A percentile compares a stretch with the other conserved stretches of the same genome.
These are phyloP conservation scores for Anthoscopus minutus DNA, from an alignment of 2,113 vertebrate species.

Conservation along the genomic window DNA sequence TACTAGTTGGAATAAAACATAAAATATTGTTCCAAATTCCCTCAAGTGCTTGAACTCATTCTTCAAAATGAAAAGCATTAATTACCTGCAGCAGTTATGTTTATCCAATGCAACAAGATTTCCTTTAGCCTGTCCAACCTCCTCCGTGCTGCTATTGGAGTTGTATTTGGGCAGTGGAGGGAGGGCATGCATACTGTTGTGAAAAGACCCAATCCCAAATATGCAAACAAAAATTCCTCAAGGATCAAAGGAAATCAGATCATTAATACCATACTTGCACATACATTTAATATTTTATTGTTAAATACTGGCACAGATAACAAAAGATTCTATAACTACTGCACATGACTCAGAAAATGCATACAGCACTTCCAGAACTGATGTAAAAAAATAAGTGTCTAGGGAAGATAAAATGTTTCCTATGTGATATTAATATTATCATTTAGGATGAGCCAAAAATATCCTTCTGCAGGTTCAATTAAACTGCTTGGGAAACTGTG, in stretches of 20 bases:
- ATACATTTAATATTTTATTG: neutral
- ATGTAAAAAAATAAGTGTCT: neutral
- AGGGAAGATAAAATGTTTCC: neutral
- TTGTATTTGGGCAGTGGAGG: neutral
- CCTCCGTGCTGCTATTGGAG: neutral
- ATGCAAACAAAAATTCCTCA: neutral
- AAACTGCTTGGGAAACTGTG: neutral
- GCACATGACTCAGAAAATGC: neutral
- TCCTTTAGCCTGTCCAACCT: neutral
- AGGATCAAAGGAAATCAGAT: neutral
- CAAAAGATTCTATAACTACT: neutral
- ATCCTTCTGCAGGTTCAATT: neutral
- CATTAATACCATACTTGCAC: neutral
- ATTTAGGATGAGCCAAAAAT: neutral
- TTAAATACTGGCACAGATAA: neutral
- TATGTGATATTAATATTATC: neutral
- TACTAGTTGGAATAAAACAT: neutral
- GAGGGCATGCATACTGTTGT: neutral
- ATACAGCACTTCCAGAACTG: neutral
- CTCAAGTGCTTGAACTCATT: conserved; percentile 13
- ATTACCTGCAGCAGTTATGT: conserved; percentile 44
- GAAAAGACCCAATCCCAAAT: neutral
- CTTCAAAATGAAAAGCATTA: conserved; percentile 41
- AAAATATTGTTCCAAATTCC: conserved; percentile 28
- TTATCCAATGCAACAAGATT: neutral